Percentiles rank a stretch among this genome's conserved stretches.
Evolutionary conservation across 1,140 invertebrate species (phyloP).

Genomic region (Leptinotarsa texana): DNA sequence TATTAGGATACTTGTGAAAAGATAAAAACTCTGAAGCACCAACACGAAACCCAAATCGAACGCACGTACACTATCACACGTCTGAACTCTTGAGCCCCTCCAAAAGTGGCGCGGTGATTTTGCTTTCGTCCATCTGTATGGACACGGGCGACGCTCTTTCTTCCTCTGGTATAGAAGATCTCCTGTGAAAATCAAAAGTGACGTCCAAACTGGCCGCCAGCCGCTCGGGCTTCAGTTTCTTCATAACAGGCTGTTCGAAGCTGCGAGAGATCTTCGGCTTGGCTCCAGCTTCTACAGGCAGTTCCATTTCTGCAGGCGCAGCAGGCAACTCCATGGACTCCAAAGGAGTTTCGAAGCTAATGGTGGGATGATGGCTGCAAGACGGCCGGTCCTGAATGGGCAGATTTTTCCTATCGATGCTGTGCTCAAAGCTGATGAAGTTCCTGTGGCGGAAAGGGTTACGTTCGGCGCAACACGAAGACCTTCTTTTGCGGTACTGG

Average conservation of each 20-base stretch:
- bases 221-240: constrained; percentile 40
- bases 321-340: constrained; percentile 29
- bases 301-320: constrained; percentile 29
- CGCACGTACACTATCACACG: constrained; percentile 30
- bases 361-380: constrained; percentile 47
- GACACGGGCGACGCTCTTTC: constrained; percentile 40
- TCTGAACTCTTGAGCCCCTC: constrained; percentile 46
- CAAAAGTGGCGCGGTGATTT: constrained; percentile 45
- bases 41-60: too few relatives aligned
- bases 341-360: constrained; percentile 48
- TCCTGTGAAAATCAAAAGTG: constrained; percentile 40
- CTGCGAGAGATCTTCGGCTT: constrained; percentile 47
- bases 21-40: too few relatives aligned
- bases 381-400: constrained; percentile 41
- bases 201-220: constrained; percentile 50
- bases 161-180: constrained; percentile 42
- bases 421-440: constrained; percentile 52
- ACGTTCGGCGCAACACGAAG: constrained; percentile 50
- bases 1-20: too few relatives aligned
- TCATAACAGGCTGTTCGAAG: constrained; percentile 45
- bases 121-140: constrained; percentile 48
- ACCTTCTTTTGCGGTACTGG: constrained; percentile 39
- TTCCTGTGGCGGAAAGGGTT: constrained; percentile 43
- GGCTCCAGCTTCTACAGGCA: background rate
- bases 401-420: constrained; percentile 43